Conservation (phyloP, 2,888 invertebrate species). For the Philhelius pedissequus region DNA sequence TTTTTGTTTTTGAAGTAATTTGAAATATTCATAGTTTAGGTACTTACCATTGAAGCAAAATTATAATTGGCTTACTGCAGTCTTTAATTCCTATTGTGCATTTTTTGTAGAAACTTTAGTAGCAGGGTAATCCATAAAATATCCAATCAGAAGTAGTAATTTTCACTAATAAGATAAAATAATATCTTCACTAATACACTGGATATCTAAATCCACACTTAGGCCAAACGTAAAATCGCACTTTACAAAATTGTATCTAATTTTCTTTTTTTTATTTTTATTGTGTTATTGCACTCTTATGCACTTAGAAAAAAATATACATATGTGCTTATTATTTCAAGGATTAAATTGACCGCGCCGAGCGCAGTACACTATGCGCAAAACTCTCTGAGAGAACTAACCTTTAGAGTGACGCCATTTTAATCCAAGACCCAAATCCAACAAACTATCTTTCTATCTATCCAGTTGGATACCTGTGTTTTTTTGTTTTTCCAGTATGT, state of each 20-base stretch:
- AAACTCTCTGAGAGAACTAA: slow-evolving; percentile 77
- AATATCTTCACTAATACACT: slow-evolving; percentile 27
- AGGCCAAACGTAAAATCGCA: background rate
- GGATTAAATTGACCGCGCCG: slow-evolving; percentile 71
- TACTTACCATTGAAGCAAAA: slow-evolving; percentile 44
- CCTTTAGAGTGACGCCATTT: slow-evolving; percentile 77
- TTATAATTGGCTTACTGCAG: slow-evolving; percentile 7
- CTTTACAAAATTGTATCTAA: background rate
- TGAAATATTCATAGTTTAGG: slow-evolving; percentile 11
- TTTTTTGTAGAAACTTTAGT: slow-evolving; percentile 18
- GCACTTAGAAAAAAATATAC: background rate
- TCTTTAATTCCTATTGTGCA: slow-evolving; percentile 29
- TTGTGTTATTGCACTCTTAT: slow-evolving; percentile 20
- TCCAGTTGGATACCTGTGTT: slow-evolving; percentile 59
- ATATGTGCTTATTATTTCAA: background rate
- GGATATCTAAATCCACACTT: background rate
- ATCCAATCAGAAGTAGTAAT: slow-evolving; percentile 35
- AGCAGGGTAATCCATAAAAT: slow-evolving; percentile 37
- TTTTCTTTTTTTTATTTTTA: background rate
- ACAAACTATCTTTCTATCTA: slow-evolving; percentile 12
- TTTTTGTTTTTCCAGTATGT: slow-evolving; percentile 44
- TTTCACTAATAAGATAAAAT: background rate
- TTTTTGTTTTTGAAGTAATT: slow-evolving; percentile 31
- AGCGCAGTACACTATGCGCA: slow-evolving; percentile 75
- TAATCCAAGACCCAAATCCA: slow-evolving; percentile 70